Evolutionary conservation across 2,113 vertebrate species (phyloP).

Genomic region (Sceloporus undulatus): DNA sequence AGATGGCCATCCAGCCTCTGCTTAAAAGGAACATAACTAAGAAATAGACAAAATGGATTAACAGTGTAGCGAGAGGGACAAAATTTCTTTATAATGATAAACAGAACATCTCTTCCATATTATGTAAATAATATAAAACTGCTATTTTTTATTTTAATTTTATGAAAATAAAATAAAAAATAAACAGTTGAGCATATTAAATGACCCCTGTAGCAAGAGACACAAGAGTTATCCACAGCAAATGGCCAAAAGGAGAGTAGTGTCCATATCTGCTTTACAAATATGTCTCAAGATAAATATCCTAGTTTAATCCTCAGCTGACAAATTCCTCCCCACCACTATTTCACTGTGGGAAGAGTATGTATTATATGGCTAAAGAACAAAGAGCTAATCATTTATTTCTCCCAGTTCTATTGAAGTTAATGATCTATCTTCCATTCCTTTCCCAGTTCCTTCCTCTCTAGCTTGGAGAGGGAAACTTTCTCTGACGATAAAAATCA

Average conservation of each 20-base stretch:
- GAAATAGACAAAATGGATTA: too few species aligned
- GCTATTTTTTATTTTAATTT: too few species aligned
- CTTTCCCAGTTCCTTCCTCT: not conserved
- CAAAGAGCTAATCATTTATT: conserved; percentile 34
- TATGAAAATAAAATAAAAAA: not conserved
- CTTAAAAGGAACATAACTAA: too few species aligned
- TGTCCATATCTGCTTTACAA: not conserved
- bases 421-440: conserved; percentile 17
- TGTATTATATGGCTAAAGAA: conserved; percentile 19
- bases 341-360: not conserved
- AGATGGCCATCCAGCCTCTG: too few species aligned
- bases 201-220: not conserved
- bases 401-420: conserved; percentile 40
- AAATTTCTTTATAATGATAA: too few species aligned
- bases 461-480: conserved; percentile 18
- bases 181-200: not conserved
- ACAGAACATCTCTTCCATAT: not conserved
- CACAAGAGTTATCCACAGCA: not conserved
- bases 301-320: conserved; percentile 28
- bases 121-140: too few species aligned
- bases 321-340: not conserved
- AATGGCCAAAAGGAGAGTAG: not conserved
- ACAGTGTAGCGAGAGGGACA: too few species aligned
- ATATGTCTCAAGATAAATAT: conserved; percentile 7
- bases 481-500: conserved; percentile 2